These are phyloP conservation scores for Orestias chungarensis DNA, from an alignment of 2,797 vertebrate species.

Conservation along the genomic window DNA sequence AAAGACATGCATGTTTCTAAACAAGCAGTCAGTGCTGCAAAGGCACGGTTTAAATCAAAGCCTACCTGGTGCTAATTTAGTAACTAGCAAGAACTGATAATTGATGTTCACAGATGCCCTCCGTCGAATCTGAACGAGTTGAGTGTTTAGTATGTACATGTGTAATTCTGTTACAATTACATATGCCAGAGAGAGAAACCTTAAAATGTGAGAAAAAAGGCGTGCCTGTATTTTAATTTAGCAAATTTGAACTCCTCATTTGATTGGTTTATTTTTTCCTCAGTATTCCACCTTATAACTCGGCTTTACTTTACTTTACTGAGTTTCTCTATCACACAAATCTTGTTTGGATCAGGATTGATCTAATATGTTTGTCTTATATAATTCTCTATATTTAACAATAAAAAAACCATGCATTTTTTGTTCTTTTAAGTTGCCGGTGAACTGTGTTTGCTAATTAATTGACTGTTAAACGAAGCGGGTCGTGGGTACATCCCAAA, in stretches of 20 bases:
- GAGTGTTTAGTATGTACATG: not conserved
- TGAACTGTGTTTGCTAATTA: conserved; percentile 45
- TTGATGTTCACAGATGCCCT: not conserved
- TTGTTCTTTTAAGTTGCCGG: not conserved
- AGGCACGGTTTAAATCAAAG: too few relatives aligned
- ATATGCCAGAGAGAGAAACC: not conserved
- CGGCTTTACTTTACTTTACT: not conserved
- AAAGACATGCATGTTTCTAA: too few relatives aligned
- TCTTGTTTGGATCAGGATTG: not conserved
- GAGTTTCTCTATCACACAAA: not conserved
- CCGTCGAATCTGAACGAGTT: not conserved
- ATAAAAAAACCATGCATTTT: conserved; percentile 7
- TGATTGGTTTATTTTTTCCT: not conserved
- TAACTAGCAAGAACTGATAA: not conserved
- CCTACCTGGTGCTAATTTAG: not conserved
- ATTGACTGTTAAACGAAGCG: conserved; percentile 59
- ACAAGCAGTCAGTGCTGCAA: too few relatives aligned
- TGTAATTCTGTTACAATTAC: too few relatives aligned
- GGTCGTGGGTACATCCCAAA: conserved; percentile 66
- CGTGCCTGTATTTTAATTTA: not conserved
- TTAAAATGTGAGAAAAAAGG: not conserved
- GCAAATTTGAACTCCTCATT: not conserved
- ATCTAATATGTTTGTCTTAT: not conserved
- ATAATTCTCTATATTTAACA: not conserved
- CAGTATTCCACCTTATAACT: not conserved